Percentiles rank a stretch among this genome's conserved stretches.
Conservation (phyloP, 2,888 invertebrate genomes). For the Latrodectus elegans region DNA sequence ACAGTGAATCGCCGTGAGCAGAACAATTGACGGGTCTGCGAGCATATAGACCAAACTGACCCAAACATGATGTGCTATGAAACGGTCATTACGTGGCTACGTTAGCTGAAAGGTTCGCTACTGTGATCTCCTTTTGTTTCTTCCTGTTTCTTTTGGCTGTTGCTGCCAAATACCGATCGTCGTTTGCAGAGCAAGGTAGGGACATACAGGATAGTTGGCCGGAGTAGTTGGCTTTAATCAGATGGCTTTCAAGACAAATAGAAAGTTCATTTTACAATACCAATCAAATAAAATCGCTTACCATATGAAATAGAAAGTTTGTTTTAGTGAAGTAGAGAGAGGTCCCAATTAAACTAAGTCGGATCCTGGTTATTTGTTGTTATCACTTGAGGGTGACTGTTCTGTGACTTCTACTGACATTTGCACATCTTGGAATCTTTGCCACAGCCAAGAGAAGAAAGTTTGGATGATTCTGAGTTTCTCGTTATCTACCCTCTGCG, state of each 20-base stretch:
- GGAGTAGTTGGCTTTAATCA: too few relatives aligned
- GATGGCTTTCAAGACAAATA: too few relatives aligned
- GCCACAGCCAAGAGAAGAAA: constrained; percentile 13
- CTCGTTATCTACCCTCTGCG: too few relatives aligned
- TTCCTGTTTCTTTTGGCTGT: background rate
- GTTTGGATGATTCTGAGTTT: constrained; percentile 12
- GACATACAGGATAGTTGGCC: too few relatives aligned
- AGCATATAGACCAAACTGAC: background rate
- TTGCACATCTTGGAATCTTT: constrained; percentile 24
- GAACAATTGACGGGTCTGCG: background rate
- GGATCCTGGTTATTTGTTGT: too few relatives aligned
- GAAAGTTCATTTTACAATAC: too few relatives aligned
- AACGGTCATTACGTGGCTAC: constrained; percentile 9
- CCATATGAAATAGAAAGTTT: too few relatives aligned
- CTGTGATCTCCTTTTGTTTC: too few relatives aligned
- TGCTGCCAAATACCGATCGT: constrained; percentile 17
- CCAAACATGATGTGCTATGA: constrained; percentile 6
- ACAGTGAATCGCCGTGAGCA: constrained; percentile 5
- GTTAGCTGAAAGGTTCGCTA: too few relatives aligned
- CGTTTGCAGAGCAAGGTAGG: background rate
- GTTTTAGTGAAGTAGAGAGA: too few relatives aligned
- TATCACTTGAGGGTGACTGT: constrained; percentile 2
- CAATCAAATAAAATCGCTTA: too few relatives aligned
- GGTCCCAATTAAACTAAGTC: too few relatives aligned
- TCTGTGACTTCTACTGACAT: constrained; percentile 19